Evolutionary conservation across 2,113 vertebrate species (phyloP), one percentile per base, ranked within the genome.

Genomic region (Campylomormyrus tamandua): DNA sequence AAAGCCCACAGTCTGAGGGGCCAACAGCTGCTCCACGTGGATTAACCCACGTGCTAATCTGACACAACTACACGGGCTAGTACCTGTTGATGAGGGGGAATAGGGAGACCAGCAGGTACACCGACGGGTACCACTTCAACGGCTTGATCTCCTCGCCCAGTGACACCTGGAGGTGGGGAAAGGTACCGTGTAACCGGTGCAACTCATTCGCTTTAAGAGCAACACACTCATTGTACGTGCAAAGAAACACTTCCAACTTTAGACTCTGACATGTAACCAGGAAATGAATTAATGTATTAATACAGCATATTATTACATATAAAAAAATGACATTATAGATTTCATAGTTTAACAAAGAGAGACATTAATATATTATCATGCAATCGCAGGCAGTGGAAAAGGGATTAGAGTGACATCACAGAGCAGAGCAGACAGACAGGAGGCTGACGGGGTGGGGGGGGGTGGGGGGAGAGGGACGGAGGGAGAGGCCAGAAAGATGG

Each of bases 61-160:
- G 3, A 48, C 8, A 66, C 3, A 3, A 24, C 11, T 5, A 62
- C 80, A 89, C 27, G 27, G 11, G 31, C 39, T 92, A 93, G 8
- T 97, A 97, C 96, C 96, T 97, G 96, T 96, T 97, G 95, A 96
- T 93, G 92, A 96, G 95, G 2, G 92, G 96, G 83, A 97, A 97
- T 92, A 95, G 93, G 90, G 95, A 95, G 88, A 94, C 94, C 91
- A 96, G 95, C 94, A 97, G 95, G 96, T 96, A 96, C 88, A 95
- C 94, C 19, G 93, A 94, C 50, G 95, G 94, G 92, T 96, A 93
- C 96, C 96, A 97, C 93, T 96, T 96, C 90, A 97, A 90, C 3
- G 95, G 96, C 88, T 93, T 95, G 93, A 95, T 96, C 92, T 96
- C 95, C 89, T 95, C 95, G 4, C 93, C 94, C 91, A 97, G 92